These are phyloP conservation scores for Hydrophis major DNA, from an alignment of 2,797 vertebrate species.

Conservation along the genomic window DNA sequence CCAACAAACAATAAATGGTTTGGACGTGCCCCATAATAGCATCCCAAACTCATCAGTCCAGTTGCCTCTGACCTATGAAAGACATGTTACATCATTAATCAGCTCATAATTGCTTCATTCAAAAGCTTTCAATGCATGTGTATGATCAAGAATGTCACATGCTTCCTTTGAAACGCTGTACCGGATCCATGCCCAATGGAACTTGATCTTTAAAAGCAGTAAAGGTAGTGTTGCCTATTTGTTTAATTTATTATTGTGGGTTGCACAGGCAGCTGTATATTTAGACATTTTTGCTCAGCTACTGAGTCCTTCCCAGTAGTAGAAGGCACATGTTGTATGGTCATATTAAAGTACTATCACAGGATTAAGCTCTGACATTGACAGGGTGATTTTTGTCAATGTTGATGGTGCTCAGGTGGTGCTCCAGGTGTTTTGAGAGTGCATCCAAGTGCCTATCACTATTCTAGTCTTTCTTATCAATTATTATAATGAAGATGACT, in stretches of 20 bases:
- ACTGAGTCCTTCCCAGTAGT: neutral
- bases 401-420: neutral
- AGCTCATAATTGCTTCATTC: neutral
- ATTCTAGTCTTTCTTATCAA: neutral
- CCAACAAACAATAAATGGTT: neutral
- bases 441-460: neutral
- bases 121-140: neutral
- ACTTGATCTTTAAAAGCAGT: neutral
- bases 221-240: neutral
- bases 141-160: neutral
- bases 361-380: neutral
- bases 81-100: neutral
- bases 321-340: neutral
- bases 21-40: neutral
- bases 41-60: neutral
- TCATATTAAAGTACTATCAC: neutral
- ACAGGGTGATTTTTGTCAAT: neutral
- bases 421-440: neutral
- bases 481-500: neutral
- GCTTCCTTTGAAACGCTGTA: neutral
- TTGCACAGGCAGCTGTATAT: neutral
- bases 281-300: neutral
- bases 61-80: neutral
- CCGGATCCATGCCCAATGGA: neutral
- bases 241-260: neutral